A percentile compares a stretch with the other conserved stretches of the same genome.
phyloP scores from a whole-genome alignment of 2,888 invertebrate species.

The Stenodera caucasica region DNA sequence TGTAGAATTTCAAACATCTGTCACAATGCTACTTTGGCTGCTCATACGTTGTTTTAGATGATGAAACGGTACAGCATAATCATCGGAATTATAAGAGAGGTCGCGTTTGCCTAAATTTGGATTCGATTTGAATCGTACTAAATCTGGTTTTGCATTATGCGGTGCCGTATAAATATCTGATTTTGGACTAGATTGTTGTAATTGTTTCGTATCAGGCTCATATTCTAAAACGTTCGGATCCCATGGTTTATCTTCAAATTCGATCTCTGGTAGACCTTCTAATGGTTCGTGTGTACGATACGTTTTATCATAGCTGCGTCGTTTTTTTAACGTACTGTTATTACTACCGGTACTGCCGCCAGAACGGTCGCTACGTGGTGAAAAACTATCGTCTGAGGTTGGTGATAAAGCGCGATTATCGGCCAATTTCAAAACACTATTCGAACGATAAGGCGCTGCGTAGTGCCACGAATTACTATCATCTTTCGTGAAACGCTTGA shows the following conservation, averaged over 20 bases:
- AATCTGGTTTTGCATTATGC: slow-evolving; percentile 33
- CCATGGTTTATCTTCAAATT: slow-evolving; percentile 81
- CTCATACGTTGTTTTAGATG: slow-evolving; percentile 38
- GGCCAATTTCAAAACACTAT: slow-evolving; percentile 26
- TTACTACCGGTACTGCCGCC: slow-evolving; percentile 32
- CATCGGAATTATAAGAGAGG: slow-evolving; percentile 38
- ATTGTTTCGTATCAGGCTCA: slow-evolving; percentile 29
- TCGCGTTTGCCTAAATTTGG: slow-evolving; percentile 25
- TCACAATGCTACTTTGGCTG: slow-evolving; percentile 50
- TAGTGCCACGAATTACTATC: slow-evolving; percentile 47
- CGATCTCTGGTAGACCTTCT: slow-evolving; percentile 68
- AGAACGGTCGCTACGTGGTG: slow-evolving; percentile 40
- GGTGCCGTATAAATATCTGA: slow-evolving; percentile 36
- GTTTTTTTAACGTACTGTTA: slow-evolving; percentile 58
- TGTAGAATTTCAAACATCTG: slow-evolving; percentile 42
- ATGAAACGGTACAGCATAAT: slow-evolving; percentile 41
- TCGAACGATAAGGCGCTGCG: not conserved
- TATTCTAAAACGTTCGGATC: slow-evolving; percentile 61
- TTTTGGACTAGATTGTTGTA: slow-evolving; percentile 25
- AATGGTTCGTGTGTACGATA: slow-evolving; percentile 86
- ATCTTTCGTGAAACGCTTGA: slow-evolving; percentile 56
- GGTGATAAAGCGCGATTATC: slow-evolving; percentile 25
- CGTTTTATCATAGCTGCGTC: slow-evolving; percentile 75
- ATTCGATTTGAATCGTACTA: slow-evolving; percentile 32
- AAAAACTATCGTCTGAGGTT: slow-evolving; percentile 44